These are phyloP conservation scores for Lottia scabra DNA, from an alignment of 2,888 invertebrate species.

Conservation along the genomic window DNA sequence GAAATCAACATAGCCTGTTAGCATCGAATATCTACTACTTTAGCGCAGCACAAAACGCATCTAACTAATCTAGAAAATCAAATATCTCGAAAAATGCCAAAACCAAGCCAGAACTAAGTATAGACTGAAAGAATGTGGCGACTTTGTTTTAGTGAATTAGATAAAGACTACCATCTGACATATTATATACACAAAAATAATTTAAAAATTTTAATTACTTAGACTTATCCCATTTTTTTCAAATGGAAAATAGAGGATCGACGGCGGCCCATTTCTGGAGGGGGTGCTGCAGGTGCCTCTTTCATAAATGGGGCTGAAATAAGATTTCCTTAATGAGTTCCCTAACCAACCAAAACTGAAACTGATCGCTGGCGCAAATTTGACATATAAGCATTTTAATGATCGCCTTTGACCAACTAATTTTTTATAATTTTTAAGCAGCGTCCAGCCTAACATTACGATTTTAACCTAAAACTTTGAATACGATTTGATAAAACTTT, in stretches of 20 bases:
- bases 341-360: neutral
- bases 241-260: constrained; percentile 1
- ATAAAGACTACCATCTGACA: neutral
- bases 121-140: neutral
- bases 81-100: neutral
- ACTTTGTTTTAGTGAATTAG: constrained; percentile 4
- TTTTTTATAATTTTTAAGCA: neutral
- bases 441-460: neutral
- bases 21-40: too few relatives aligned
- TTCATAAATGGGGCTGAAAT: constrained; percentile 6
- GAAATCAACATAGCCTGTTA: too few relatives aligned
- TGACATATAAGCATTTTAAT: neutral
- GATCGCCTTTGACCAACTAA: neutral
- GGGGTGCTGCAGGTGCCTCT: neutral
- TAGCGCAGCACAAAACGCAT: too few relatives aligned
- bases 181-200: constrained; percentile 3
- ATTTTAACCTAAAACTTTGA: neutral
- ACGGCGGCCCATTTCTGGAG: neutral
- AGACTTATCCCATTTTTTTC: constrained; percentile 3
- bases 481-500: neutral
- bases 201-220: constrained; percentile 4
- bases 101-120: constrained; percentile 1
- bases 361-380: neutral
- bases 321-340: neutral
- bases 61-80: too few relatives aligned